Evolutionary conservation across 2,888 invertebrate genomes (phyloP), one percentile per base, ranked within the genome.

Genomic region (Nemoura dubitans): DNA sequence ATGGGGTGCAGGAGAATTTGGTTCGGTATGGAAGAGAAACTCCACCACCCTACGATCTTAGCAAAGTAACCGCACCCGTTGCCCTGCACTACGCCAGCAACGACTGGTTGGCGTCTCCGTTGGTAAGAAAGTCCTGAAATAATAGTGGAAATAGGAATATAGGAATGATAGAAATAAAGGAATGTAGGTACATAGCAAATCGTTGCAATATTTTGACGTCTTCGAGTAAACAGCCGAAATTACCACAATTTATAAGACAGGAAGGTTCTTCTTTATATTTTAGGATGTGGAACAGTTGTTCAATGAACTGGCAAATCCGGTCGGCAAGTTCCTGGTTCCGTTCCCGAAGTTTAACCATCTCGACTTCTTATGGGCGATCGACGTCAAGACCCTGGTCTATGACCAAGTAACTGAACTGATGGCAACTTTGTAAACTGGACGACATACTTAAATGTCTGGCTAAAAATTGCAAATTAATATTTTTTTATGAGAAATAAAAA

Each of bases 11-110:
- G 10, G 85, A 27, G 7, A 92, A 92, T 88, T 25, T 90, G 6
- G 87, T 88, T 84, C 89, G 88, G 76, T 93, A 92, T 85, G 92
- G 92, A 0, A 86, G 87, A 0, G 87, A 85, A 0, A 84, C 86
- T 10, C 92, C 92, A 14, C 92, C 92, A 0, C 59, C 86, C 92
- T 81, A 89, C 89, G 5, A 90, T 90, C 14, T 89, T n/a, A 85
- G 76, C 86, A 93, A 92, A 89, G 91, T 95, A 0, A 93, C 91
- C 0, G 91, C 93, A 2, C 95, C 95, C 25, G 94, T 95, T 0
- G 94, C 94, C 87, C 90, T 96, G 0, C 95, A 95, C 89, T 95
- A 94, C 90, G 93, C 94, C 0, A 92, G 92, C 16, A 94, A 93
- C 43, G 96, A 96, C 90, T 95, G 94, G 91, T 90, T 96, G 87